Conservation (phyloP, 2,113 vertebrate genomes). For the Myotis lucifugus region DNA sequence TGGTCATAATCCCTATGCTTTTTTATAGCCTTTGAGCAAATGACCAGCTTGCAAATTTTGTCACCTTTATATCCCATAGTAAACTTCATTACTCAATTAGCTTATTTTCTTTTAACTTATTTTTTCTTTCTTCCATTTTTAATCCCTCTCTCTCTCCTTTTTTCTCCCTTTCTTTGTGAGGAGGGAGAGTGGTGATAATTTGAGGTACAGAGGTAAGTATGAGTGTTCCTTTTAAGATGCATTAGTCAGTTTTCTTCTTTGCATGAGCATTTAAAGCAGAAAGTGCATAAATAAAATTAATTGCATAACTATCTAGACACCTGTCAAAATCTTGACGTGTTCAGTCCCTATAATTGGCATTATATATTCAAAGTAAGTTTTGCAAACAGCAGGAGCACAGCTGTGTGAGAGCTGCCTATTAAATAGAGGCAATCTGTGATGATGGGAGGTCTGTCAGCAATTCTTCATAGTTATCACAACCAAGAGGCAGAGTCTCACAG, state of each 20-base stretch:
- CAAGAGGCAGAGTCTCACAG: not conserved
- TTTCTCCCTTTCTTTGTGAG: not conserved
- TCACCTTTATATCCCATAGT: not conserved
- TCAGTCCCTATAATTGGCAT: slow-evolving; percentile 59
- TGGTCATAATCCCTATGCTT: slow-evolving; percentile 51
- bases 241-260: slow-evolving; percentile 68
- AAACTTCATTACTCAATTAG: not conserved
- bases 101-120: not conserved
- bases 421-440: slow-evolving; percentile 49
- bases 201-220: not conserved
- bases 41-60: slow-evolving; percentile 44
- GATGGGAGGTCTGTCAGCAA: slow-evolving; percentile 57
- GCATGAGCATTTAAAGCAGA: slow-evolving; percentile 73
- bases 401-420: slow-evolving; percentile 67
- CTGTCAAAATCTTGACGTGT: slow-evolving; percentile 78
- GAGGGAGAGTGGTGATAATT: not conserved
- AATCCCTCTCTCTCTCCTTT: not conserved
- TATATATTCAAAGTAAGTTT: slow-evolving; percentile 78
- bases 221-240: slow-evolving; percentile 38
- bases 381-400: slow-evolving; percentile 69
- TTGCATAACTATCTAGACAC: slow-evolving; percentile 72
- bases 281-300: slow-evolving; percentile 81
- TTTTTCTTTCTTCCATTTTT: not conserved
- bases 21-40: slow-evolving; percentile 55
- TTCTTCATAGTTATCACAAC: not conserved